phyloP scores from a whole-genome alignment of 2,888 invertebrate genomes.

The Synergus itoensis region DNA sequence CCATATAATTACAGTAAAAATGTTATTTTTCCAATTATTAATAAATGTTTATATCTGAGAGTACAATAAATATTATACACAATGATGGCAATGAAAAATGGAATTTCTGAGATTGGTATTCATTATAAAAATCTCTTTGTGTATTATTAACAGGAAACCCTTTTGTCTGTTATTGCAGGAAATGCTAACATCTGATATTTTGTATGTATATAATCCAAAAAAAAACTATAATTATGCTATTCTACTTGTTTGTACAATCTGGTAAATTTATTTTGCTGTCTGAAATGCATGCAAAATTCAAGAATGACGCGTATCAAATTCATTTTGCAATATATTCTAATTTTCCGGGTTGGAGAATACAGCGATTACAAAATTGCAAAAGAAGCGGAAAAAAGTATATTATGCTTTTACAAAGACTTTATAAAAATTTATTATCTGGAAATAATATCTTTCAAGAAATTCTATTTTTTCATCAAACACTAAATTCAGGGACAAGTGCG shows the following conservation, averaged over 20 bases:
- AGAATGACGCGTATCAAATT: neutral
- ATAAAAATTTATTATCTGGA: neutral
- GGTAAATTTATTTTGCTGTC: neutral
- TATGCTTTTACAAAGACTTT: neutral
- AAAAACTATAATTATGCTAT: neutral
- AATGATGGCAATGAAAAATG: neutral
- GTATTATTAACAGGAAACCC: constrained; percentile 5
- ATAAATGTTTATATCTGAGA: neutral
- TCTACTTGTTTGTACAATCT: neutral
- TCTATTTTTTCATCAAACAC: no score
- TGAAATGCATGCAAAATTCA: neutral
- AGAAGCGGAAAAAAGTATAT: neutral
- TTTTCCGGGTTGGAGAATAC: neutral
- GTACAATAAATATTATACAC: neutral
- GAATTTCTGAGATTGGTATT: neutral
- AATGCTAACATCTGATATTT: neutral
- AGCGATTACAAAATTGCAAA: neutral
- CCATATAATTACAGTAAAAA: no score
- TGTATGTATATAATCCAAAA: neutral
- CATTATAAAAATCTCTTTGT: neutral
- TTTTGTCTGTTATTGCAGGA: neutral
- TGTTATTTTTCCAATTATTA: no score
- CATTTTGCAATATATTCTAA: neutral
- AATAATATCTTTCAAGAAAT: neutral
- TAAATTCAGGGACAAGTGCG: no score